Conservation (phyloP, 2,888 invertebrate species). For the Hirtodrosophila cameraria region DNA sequence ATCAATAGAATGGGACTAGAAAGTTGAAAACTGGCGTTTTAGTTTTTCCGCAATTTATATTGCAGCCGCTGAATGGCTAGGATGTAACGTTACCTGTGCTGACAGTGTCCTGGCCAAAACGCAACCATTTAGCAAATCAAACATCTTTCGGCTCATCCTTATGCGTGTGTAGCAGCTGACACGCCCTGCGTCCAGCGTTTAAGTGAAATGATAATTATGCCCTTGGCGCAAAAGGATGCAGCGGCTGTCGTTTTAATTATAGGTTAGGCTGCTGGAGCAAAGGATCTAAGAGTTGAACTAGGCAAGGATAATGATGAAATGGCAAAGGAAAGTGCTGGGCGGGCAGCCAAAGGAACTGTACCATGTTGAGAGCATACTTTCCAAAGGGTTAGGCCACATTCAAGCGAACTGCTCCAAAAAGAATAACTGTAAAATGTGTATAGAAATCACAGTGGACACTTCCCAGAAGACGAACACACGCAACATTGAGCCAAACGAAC, state of each 20-base stretch:
- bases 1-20: too few relatives aligned
- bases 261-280: constrained; percentile 8
- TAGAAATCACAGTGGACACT: constrained; percentile 8
- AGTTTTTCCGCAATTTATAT: not conserved
- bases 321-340: constrained; percentile 6
- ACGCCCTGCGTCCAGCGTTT: constrained; percentile 16
- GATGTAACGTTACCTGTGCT: constrained; percentile 1
- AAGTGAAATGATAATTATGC: constrained; percentile 38
- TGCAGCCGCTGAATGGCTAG: too few relatives aligned
- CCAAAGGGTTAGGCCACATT: constrained; percentile 32
- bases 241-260: constrained; percentile 50
- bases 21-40: too few relatives aligned
- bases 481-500: constrained; percentile 28
- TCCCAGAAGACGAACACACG: constrained; percentile 51
- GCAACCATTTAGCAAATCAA: constrained; percentile 65
- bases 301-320: constrained; percentile 5
- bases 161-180: constrained; percentile 51
- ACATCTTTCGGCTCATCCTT: constrained; percentile 78
- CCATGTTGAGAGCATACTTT: not conserved
- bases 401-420: constrained; percentile 14
- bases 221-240: constrained; percentile 30
- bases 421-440: constrained; percentile 9
- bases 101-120: not conserved
- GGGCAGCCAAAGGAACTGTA: not conserved
- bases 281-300: constrained; percentile 9